These are phyloP conservation scores for Cynocephalus volans DNA, from an alignment of 2,113 vertebrate species.

Conservation along the genomic window DNA sequence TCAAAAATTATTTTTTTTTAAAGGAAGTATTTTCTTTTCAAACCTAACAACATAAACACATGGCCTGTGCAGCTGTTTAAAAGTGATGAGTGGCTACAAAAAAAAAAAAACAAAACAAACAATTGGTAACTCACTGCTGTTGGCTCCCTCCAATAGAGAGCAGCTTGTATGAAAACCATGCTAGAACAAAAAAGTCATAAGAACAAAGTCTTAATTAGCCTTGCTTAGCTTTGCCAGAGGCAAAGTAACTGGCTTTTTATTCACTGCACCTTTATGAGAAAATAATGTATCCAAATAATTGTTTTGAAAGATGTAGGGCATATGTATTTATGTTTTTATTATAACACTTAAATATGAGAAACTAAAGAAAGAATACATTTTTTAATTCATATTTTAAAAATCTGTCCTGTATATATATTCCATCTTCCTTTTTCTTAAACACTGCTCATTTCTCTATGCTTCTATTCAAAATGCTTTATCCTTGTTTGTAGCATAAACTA, in stretches of 20 bases:
- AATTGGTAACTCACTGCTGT: not conserved
- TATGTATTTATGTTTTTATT: not conserved
- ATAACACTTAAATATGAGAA: not conserved
- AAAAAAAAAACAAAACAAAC: too few species aligned
- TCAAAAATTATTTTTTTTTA: not conserved
- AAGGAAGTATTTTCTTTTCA: constrained; percentile 9
- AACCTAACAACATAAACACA: not conserved
- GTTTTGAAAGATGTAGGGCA: not conserved
- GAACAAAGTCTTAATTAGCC: not conserved
- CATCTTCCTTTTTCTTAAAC: not conserved
- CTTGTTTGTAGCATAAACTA: not conserved
- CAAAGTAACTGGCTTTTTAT: not conserved
- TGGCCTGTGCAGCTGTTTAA: not conserved
- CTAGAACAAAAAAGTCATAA: not conserved
- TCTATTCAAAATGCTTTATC: not conserved
- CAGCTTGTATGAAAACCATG: not conserved
- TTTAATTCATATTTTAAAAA: constrained; percentile 22
- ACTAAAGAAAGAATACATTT: not conserved
- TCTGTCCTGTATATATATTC: not conserved
- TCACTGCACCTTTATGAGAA: not conserved
- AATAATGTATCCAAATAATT: not conserved
- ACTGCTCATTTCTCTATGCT: not conserved
- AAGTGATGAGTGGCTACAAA: not conserved
- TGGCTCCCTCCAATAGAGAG: not conserved
- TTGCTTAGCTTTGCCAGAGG: not conserved